Evolutionary conservation across 1,140 invertebrate species (phyloP), one percentile per base, ranked within the genome.

Genomic region (Sweltsa coloradensis): DNA sequence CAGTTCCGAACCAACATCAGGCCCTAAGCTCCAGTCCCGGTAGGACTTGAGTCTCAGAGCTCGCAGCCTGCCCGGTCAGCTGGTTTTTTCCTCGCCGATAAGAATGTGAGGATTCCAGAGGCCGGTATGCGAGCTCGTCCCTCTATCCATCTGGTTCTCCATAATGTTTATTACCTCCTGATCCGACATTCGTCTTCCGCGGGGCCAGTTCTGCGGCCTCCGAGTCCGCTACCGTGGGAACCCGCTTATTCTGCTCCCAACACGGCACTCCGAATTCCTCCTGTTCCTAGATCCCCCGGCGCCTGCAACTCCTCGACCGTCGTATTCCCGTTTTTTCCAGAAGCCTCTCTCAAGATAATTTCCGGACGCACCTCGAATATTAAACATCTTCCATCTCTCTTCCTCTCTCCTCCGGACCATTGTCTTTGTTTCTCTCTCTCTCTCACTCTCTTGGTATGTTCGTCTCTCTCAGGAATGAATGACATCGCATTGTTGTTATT

Each of bases 401-500:
- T 3, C 29, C 41, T 31, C 41, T 18, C 1, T 36, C 19, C 18
- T 9, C 14, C 18, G 19, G 9, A n/a, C n/a, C n/a, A n/a, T 14
- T 36, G 23, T 36, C 23, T 43, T 26, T 43, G 19, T 43, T 14
- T 37, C 9, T 22, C 9, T 34, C 41, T 37, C 41, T 43, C 3
- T 43, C 41, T 31, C 41, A n/a, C 1, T 36, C 19, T 13, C 9
- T 21, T 40, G 19, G 9, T 11, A 7, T 18, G 14, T n/a, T 31
- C 3, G 7, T 40, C 37, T 44, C 14, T 27, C 25, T n/a, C n/a
- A n/a, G 26, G 42, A 44, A 44, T 44, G 42, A 44, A 44, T 44
- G 42, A 44, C 42, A 44, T 18, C 19, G 27, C 42, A 44, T 44
- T 34, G 42, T 34, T 34, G 37, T 40, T 19, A n/a, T n/a, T n/a